A percentile compares a stretch with the other conserved stretches of the same genome.
These are phyloP conservation scores for Octonoba sinensis DNA, from an alignment of 2,888 invertebrate genomes.

Conservation along the genomic window DNA sequence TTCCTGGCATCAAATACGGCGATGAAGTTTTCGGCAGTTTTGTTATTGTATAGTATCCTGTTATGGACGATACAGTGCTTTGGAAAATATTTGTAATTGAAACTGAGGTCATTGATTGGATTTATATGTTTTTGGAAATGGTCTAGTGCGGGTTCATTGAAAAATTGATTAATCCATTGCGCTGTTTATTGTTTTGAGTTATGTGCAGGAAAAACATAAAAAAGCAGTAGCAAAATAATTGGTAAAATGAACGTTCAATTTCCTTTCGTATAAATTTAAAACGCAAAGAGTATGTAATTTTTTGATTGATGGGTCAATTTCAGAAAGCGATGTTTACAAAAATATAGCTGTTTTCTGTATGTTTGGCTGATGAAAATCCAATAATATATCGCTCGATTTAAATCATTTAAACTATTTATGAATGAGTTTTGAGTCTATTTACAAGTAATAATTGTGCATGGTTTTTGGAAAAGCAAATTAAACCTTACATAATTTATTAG, in stretches of 20 bases:
- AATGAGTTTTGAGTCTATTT: too few relatives aligned
- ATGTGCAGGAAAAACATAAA: slow-evolving; percentile 1
- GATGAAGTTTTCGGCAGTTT: slow-evolving; percentile 11
- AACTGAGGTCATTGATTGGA: neutral
- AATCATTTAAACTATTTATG: too few relatives aligned
- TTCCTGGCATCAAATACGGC: slow-evolving; percentile 22
- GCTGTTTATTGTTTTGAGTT: neutral
- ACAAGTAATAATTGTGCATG: too few relatives aligned
- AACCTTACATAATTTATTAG: too few relatives aligned
- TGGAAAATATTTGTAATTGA: slow-evolving; percentile 5
- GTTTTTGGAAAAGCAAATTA: too few relatives aligned
- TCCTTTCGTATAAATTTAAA: neutral
- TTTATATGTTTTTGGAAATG: neutral
- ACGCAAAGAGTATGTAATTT: neutral
- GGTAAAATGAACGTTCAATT: neutral
- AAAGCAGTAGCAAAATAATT: neutral
- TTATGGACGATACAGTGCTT: neutral
- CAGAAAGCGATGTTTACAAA: too few relatives aligned
- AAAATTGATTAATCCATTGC: too few relatives aligned
- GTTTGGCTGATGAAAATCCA: too few relatives aligned
- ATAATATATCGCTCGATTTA: too few relatives aligned
- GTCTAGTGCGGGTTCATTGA: too few relatives aligned
- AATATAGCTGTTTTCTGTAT: too few relatives aligned
- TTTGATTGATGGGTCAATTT: too few relatives aligned
- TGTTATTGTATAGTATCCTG: slow-evolving; percentile 29